These are phyloP conservation scores for Taeniopygia guttata DNA, from an alignment of 2,797 vertebrate genomes.

Conservation along the genomic window DNA sequence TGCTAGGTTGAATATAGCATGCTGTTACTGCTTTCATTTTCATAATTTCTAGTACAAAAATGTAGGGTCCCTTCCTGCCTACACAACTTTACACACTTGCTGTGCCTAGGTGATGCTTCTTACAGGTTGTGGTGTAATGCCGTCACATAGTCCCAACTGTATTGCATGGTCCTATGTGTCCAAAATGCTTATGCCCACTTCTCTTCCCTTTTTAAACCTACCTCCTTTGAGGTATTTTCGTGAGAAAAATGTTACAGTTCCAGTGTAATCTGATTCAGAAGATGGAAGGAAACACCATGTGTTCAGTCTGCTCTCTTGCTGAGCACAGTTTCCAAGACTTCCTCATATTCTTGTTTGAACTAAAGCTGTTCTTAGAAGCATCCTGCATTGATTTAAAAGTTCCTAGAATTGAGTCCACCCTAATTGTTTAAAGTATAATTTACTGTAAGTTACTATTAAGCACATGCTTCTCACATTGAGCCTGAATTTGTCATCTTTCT, in stretches of 20 bases:
- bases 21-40: neutral
- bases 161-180: neutral
- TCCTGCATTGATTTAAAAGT: neutral
- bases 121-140: neutral
- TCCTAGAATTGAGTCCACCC: neutral
- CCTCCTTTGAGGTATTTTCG: neutral
- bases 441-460: neutral
- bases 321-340: neutral
- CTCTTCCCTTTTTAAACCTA: neutral
- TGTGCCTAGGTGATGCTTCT: neutral
- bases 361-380: neutral
- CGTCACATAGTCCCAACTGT: neutral
- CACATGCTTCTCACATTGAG: neutral
- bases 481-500: conserved; percentile 1
- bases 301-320: neutral
- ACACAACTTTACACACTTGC: neutral
- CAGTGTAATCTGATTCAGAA: neutral
- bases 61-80: neutral
- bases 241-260: neutral
- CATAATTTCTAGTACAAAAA: neutral
- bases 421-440: neutral
- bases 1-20: neutral
- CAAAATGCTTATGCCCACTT: neutral
- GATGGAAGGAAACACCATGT: neutral
- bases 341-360: neutral